Evolutionary conservation across 2,113 vertebrate genomes (phyloP).

Genomic region (Talpa occidentalis): DNA sequence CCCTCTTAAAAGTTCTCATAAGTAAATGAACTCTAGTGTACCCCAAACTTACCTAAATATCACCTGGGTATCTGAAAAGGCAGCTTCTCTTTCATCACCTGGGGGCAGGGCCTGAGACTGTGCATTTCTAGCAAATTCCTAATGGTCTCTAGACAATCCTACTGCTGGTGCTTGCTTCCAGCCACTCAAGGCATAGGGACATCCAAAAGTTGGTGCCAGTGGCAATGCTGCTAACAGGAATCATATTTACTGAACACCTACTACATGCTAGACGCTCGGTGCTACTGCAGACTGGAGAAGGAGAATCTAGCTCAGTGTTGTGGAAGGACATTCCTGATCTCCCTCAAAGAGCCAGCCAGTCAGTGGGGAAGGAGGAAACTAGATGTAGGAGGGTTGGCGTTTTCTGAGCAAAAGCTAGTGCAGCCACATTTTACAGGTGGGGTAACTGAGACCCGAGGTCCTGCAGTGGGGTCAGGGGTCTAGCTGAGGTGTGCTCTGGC

Average conservation of each 20-base stretch:
- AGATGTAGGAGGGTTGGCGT: rapidly evolving
- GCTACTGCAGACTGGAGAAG: neutral
- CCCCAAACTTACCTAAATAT: neutral
- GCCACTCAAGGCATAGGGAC: neutral
- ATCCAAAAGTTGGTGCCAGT: rapidly evolving
- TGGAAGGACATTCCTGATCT: neutral
- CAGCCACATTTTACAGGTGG: neutral
- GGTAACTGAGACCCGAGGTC: neutral
- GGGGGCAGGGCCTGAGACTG: neutral
- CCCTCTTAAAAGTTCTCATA: neutral
- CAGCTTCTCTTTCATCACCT: neutral
- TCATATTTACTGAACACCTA: neutral
- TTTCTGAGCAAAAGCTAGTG: neutral
- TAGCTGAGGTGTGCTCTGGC: neutral
- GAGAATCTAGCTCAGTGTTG: neutral
- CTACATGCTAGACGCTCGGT: rapidly evolving
- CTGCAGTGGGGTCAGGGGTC: neutral
- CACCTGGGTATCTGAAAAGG: neutral
- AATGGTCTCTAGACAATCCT: too few relatives aligned
- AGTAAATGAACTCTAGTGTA: neutral
- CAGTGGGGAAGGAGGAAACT: neutral
- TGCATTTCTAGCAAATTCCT: neutral
- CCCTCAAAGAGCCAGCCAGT: neutral
- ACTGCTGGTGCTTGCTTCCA: rapidly evolving
- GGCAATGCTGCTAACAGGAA: neutral